Evolutionary conservation across 2,888 invertebrate genomes (phyloP), one percentile per base, ranked within the genome.

Genomic region (Deilephila porcellus): DNA sequence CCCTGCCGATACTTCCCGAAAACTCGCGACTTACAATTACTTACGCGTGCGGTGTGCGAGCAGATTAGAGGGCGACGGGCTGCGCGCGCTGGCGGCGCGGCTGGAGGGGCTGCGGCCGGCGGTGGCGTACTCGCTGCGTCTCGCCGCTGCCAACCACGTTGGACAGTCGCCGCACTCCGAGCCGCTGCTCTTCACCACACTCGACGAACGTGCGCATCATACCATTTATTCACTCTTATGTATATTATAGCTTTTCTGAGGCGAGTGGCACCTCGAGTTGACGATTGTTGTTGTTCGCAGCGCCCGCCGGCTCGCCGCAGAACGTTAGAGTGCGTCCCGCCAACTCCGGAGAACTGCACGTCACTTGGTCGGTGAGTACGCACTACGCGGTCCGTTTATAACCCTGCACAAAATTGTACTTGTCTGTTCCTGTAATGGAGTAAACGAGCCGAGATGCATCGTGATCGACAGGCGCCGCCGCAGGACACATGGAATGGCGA

Each of bases 141-240:
- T 97, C 71, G 90, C 96, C 71, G 97, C 97, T 0, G 95, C 96
- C 75, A 97, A 97, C 88, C 95, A 96, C 79, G 96, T 97, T 25
- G 97, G 97, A 19, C 94, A 95, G 70, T 97, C 97, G 74, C 93
- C 95, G n/a, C 96, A 96, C n/a, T 97, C 97, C 17, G 96, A 96
- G 60, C 94, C 95, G 0, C 92, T 96, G 5, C 93, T 96, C 17
- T 96, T 97, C 59, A 96, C 96, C 77, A 97, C 97, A 0, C 95
- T 96, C 75, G 97, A 97, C 86, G 97, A 97, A 95, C 96, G 97
- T 96, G 85, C 29, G 71, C 45, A 45, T 45, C 14, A 11, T 45
- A 45, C 45, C 45, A 14, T 45, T 11, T 45, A 11, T 45, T 45
- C 37, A 56, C 8, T 17, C 11, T 11, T 4, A 5, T n/a, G 7